Base-by-base conservation (phyloP, 2,888 invertebrate species). In the Mimachlamys varia region DNA sequence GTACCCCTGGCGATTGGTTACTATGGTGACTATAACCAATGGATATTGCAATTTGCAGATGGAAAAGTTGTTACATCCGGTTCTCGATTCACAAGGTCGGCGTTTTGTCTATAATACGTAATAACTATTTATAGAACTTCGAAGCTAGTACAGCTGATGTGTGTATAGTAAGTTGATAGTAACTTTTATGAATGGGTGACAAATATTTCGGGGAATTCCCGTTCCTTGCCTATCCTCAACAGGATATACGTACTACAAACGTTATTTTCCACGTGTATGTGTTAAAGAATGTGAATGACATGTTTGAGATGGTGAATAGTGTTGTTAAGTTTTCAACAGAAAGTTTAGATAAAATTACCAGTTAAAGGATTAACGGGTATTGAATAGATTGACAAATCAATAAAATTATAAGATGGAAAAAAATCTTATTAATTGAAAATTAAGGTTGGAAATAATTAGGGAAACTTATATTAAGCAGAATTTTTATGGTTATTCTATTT, bases 161-260 rank as follows among this genome's bases (percentile, higher is more conserved):
- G 44, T 44, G 44, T 44, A 44, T 44, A 44, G 76, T 76, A 22
- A 33, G 76, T 76, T 33, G 62, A 76, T 33, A 76, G 19, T 58
- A 58, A n/a, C 44, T 22, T 27, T 76, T 76, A 33, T 76, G 76
- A 76, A 76, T 76, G 76, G n/a, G 62, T 33, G 76, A 33, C 76
- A 76, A 27, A 76, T 76, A 76, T 76, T 76, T 76, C 76, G 76
- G 76, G 76, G 76, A 76, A 76, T 27, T 27, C 76, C 76, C 76
- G 0, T 5, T 76, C 76, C 76, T 27, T 33, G 33, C 76, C 76
- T 13, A 27, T 33, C 76, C 76, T n/a, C 76, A 33, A 22, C 76
- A 27, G 27, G 76, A 33, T 76, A 33, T 76, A 76, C 76, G 76
- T 76, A 76, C 12, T 76, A 7, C 33, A 2, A 76, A 27, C 76